These are phyloP conservation scores for Epinephelus fuscoguttatus DNA, from an alignment of 2,113 vertebrate genomes.

Conservation along the genomic window DNA sequence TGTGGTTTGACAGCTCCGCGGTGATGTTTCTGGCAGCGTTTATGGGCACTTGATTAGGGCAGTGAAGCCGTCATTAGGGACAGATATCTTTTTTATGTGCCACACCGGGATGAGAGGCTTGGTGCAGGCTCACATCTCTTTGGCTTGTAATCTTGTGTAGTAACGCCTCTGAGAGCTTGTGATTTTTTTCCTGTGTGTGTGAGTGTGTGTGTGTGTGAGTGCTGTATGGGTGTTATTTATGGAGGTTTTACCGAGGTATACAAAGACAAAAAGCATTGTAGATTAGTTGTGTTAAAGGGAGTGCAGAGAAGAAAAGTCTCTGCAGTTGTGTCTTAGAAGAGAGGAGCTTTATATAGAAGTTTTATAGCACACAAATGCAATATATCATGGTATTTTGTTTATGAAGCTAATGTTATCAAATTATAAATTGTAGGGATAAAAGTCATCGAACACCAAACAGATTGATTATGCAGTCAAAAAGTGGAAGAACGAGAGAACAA, in stretches of 20 bases:
- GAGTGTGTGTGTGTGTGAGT: neutral
- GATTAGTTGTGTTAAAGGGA: neutral
- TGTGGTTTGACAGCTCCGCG: neutral
- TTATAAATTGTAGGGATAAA: neutral
- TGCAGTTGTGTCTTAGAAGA: neutral
- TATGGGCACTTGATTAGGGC: constrained; percentile 16
- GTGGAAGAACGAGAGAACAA: neutral
- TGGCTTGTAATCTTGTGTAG: constrained; percentile 3
- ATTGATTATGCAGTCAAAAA: neutral
- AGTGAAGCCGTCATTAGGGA: constrained; percentile 8
- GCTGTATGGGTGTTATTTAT: neutral
- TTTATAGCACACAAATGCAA: too few species aligned
- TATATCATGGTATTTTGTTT: too few species aligned
- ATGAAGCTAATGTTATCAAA: too few species aligned
- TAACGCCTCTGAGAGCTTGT: neutral
- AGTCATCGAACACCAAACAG: neutral
- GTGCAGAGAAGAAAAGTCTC: neutral
- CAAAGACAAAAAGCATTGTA: neutral
- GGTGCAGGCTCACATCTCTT: neutral
- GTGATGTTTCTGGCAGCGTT: constrained; percentile 2
- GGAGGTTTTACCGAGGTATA: neutral
- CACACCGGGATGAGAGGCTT: neutral
- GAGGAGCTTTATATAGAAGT: neutral
- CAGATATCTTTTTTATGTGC: constrained; percentile 5
- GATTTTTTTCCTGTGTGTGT: neutral